Conservation (phyloP, 1,140 invertebrate species). For the Aphaenogaster rudis region DNA sequence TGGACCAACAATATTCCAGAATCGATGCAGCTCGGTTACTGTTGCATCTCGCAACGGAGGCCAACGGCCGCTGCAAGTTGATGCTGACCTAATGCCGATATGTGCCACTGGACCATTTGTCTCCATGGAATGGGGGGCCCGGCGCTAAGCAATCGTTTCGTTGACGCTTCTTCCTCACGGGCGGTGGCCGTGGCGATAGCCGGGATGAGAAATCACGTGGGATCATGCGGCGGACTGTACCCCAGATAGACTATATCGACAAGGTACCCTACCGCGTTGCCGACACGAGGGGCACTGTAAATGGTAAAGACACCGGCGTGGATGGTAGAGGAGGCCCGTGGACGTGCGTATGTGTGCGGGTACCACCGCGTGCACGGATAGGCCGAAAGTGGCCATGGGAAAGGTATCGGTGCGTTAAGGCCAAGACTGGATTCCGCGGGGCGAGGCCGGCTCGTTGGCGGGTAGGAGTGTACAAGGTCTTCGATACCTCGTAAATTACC, state of each 20-base stretch:
- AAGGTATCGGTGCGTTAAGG: slow-evolving; percentile 81
- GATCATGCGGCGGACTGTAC: slow-evolving; percentile 63
- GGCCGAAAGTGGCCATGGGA: slow-evolving; percentile 80
- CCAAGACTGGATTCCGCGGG: slow-evolving; percentile 81
- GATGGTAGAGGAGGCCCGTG: slow-evolving; percentile 43
- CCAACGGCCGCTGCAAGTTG: not conserved
- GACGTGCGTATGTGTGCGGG: slow-evolving; percentile 34
- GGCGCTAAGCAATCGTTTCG: slow-evolving; percentile 71
- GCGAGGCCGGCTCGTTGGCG: slow-evolving; percentile 81
- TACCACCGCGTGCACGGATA: slow-evolving; percentile 61
- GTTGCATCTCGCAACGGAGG: not conserved
- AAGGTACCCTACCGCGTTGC: slow-evolving; percentile 75
- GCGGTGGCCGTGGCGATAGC: slow-evolving; percentile 59
- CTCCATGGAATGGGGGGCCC: slow-evolving; percentile 45
- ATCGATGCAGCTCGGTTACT: not conserved
- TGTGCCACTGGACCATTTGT: slow-evolving; percentile 72
- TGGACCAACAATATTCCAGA: not conserved
- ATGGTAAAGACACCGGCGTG: slow-evolving; percentile 76
- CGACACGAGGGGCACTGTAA: slow-evolving; percentile 78
- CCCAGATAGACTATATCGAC: slow-evolving; percentile 75
- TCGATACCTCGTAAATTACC: slow-evolving; percentile 87
- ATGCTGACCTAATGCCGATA: slow-evolving; percentile 67
- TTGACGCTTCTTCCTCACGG: slow-evolving; percentile 63
- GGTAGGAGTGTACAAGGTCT: slow-evolving; percentile 87
- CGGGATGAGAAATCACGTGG: slow-evolving; percentile 74